phyloP scores from a whole-genome alignment of 2,888 invertebrate species.

The Mechanitis messenoides region DNA sequence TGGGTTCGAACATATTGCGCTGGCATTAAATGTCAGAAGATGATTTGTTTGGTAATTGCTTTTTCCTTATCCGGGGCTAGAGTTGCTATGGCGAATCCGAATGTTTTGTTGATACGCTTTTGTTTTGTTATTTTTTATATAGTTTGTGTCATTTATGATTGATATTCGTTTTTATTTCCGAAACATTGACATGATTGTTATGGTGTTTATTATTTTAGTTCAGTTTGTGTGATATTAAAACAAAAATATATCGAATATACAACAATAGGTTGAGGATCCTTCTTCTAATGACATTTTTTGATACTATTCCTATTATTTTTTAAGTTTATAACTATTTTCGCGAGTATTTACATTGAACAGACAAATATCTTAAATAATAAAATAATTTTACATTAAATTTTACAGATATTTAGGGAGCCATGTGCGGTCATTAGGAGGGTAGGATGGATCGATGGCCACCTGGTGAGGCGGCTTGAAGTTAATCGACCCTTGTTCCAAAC shows the following conservation, averaged over 20 bases:
- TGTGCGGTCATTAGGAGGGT: conserved; percentile 33
- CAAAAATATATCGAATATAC: neutral
- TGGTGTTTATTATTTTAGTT: neutral
- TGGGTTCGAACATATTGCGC: conserved; percentile 71
- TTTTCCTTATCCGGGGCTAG: conserved; percentile 56
- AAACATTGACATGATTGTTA: neutral
- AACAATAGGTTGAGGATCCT: too few species aligned
- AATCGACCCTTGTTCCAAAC: conserved; percentile 31
- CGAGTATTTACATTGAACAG: conserved; percentile 4
- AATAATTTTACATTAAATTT: conserved; percentile 29
- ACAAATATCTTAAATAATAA: conserved; percentile 20
- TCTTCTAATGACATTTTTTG: too few species aligned
- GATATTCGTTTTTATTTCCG: conserved; percentile 29
- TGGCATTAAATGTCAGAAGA: conserved; percentile 72
- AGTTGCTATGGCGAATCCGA: conserved; percentile 53
- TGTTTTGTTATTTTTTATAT: conserved; percentile 53
- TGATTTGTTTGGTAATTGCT: conserved; percentile 75
- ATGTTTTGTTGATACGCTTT: conserved; percentile 65
- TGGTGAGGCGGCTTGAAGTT: conserved; percentile 46
- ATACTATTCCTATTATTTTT: too few species aligned
- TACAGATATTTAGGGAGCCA: conserved; percentile 21
- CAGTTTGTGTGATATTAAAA: neutral
- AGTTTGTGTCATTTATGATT: conserved; percentile 39
- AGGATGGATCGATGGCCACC: conserved; percentile 44
- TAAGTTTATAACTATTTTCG: too few species aligned